Conservation (phyloP, 2,113 vertebrate genomes). For the Connochaetes taurinus region DNA sequence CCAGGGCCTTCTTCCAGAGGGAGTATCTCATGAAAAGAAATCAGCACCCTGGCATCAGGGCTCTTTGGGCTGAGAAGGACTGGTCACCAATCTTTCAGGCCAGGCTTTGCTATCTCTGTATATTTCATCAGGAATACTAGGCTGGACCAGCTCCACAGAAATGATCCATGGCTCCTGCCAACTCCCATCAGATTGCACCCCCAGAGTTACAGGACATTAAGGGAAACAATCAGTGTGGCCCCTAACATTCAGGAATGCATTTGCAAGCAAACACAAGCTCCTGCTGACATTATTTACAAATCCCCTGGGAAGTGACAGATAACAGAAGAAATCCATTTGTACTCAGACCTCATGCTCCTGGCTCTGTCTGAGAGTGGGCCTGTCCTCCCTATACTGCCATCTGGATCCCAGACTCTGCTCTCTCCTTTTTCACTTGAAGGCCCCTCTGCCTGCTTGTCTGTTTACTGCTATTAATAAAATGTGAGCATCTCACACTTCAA, state of each 20-base stretch:
- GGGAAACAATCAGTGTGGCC: not conserved
- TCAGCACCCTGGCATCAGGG: not conserved
- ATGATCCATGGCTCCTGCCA: not conserved
- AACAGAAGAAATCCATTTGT: not conserved
- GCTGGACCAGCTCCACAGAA: not conserved
- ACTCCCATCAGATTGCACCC: not conserved
- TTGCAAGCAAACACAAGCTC: not conserved
- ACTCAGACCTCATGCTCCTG: not conserved
- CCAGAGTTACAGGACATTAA: not conserved
- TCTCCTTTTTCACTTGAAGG: not conserved
- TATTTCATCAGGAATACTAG: not conserved
- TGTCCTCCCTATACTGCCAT: not conserved
- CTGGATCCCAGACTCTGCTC: not conserved
- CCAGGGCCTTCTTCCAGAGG: not conserved
- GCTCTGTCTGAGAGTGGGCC: not conserved
- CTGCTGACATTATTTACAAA: constrained; percentile 13
- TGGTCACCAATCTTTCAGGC: not conserved
- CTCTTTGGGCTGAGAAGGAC: not conserved
- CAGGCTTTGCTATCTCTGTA: not conserved
- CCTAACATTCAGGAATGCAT: not conserved
- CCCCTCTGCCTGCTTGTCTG: not conserved
- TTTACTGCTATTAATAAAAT: not conserved
- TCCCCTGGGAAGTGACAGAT: not conserved
- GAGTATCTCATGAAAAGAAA: not conserved
- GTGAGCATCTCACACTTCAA: not conserved